Base-by-base conservation (phyloP, 1,140 invertebrate genomes). In the Aleiodes sp. region DNA sequence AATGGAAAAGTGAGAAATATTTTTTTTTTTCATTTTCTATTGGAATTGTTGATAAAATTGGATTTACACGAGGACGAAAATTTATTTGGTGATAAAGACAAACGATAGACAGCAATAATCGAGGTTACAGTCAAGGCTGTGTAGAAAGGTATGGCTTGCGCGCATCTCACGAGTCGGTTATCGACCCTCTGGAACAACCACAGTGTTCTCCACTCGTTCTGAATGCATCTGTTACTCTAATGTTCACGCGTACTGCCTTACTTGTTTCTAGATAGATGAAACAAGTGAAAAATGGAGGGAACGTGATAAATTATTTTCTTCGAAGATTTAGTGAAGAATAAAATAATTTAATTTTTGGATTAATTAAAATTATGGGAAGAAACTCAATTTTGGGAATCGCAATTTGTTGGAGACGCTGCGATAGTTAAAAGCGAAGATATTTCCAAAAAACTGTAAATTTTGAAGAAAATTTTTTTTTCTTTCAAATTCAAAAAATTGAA, bases 51-150 rank as follows among this genome's bases (percentile, higher is more conserved):
- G n/a, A n/a, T 52, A 28, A 31, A 68, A 72, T 57, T 64, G 46
- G 56, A 43, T 21, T 64, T 72, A 33, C 28, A 37, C 56, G 57
- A 31, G 26, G 57, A 33, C 26, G 26, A n/a, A n/a, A n/a, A n/a
- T n/a, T n/a, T n/a, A n/a, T n/a, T 56, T 19, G 19, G 29, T 19
- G 19, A 19, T 26, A 24, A 6, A 26, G 29, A 26, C 24, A 26
- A 65, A 46, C 12, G 19, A 24, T 31, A 63, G 31, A 21, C 24
- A 35, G 14, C 16, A 26, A 10, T 41, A 26, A n/a, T 37, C 62
- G 62, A 65, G 62, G 39, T 65, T 65, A 46, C 39, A 65, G 33
- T 65, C 62, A 65, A 65, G 62, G 62, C 37, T 65, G 62, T 65
- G 24, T 14, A 46, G 37, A 46, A 41, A 65, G 37, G 43, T 16